Conservation (phyloP, 2,113 vertebrate species). For the Xenopus laevis region DNA sequence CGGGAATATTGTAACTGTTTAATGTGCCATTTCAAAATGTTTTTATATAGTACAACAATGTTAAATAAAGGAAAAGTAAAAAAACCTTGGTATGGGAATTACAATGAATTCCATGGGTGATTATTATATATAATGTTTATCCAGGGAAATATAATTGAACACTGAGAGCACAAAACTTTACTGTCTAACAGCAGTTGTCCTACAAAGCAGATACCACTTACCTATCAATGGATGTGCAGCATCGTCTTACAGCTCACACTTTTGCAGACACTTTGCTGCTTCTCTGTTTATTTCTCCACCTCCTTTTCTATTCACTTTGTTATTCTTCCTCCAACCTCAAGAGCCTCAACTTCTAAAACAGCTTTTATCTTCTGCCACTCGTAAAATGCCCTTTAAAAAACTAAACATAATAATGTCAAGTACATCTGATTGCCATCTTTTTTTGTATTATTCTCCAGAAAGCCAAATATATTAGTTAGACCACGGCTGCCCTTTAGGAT, state of each 20-base stretch:
- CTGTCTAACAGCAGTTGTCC: background rate
- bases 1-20: too few relatives aligned
- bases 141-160: too few relatives aligned
- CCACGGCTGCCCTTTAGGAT: slow-evolving; percentile 19
- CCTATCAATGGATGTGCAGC: background rate
- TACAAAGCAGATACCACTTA: slow-evolving; percentile 2
- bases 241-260: background rate
- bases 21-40: too few relatives aligned
- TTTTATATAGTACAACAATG: too few relatives aligned
- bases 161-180: too few relatives aligned
- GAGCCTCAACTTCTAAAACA: slow-evolving; percentile 51
- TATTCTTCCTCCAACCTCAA: slow-evolving; percentile 40
- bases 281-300: slow-evolving; percentile 39
- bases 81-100: too few relatives aligned
- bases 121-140: too few relatives aligned
- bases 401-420: slow-evolving; percentile 55
- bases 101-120: too few relatives aligned
- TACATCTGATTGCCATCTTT: slow-evolving; percentile 43
- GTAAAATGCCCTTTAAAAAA: slow-evolving; percentile 55
- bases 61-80: too few relatives aligned
- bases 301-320: slow-evolving; percentile 46
- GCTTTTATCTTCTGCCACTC: slow-evolving; percentile 51
- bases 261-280: slow-evolving; percentile 17
- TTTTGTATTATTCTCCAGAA: slow-evolving; percentile 44
- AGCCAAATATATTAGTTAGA: slow-evolving; percentile 47